phyloP scores from a whole-genome alignment of 2,113 vertebrate species.

The Thermophis baileyi region DNA sequence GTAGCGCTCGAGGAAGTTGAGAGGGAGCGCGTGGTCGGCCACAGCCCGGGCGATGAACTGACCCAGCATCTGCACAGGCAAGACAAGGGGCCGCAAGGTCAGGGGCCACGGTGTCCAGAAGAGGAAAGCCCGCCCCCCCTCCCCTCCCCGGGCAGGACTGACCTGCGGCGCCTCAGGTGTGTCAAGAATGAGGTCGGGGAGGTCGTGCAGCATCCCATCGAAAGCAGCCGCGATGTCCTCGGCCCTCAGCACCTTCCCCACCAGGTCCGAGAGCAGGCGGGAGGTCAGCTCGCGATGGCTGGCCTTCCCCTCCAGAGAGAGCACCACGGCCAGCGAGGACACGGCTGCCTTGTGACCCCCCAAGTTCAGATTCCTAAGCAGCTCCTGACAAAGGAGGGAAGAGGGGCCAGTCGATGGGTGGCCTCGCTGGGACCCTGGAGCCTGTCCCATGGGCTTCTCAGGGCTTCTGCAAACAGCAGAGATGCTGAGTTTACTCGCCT shows the following conservation, averaged over 20 bases:
- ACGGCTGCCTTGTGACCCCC: conserved; percentile 73
- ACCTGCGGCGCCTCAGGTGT: conserved; percentile 86
- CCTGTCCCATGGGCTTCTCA: not conserved
- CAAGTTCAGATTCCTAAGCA: conserved; percentile 80
- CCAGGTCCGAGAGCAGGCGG: conserved; percentile 79
- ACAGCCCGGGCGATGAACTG: conserved; percentile 86
- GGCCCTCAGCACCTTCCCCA: conserved; percentile 70
- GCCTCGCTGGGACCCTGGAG: not conserved
- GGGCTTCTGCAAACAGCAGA: not conserved
- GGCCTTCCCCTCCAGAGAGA: conserved; percentile 84
- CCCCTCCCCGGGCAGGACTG: not conserved
- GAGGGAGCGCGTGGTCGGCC: conserved; percentile 80
- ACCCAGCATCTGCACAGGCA: conserved; percentile 78
- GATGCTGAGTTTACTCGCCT: not conserved
- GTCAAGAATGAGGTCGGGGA: conserved; percentile 84
- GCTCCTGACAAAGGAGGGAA: conserved; percentile 61
- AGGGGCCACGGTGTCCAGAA: rapidly evolving
- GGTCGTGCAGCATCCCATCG: conserved; percentile 76
- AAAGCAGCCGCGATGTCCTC: conserved; percentile 77
- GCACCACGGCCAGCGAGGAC: conserved; percentile 76
- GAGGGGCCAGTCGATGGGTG: not conserved
- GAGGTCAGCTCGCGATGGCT: conserved; percentile 86
- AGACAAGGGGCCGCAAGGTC: not conserved
- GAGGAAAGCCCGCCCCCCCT: not conserved
- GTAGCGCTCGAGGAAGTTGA: conserved; percentile 80